Evolutionary conservation across 2,113 vertebrate genomes (phyloP).

Genomic region (Chloropsis cyanopogon): DNA sequence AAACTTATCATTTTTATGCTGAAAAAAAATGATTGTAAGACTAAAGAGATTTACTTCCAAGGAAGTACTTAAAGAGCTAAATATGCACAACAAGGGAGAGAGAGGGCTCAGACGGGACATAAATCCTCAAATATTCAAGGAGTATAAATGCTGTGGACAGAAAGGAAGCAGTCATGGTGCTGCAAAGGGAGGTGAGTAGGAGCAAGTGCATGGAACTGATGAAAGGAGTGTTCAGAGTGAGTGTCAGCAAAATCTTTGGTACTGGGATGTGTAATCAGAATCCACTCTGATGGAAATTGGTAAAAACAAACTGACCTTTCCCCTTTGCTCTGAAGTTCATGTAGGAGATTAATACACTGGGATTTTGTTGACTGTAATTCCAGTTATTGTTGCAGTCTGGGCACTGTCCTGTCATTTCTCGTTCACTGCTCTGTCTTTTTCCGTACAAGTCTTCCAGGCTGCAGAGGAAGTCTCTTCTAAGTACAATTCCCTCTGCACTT

Average conservation of each 20-base stretch:
- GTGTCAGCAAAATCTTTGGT: neutral
- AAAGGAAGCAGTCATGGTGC: neutral
- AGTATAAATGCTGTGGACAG: neutral
- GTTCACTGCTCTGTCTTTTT: neutral
- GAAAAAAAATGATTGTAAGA: neutral
- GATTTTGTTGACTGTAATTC: neutral
- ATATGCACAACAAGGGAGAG: neutral
- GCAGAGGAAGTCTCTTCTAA: neutral
- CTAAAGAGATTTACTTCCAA: conserved; percentile 17
- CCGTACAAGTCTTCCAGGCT: neutral
- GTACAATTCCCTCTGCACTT: neutral
- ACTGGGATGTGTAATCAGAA: neutral
- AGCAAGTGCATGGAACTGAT: neutral
- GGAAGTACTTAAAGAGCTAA: neutral
- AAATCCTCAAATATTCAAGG: neutral
- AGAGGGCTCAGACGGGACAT: neutral
- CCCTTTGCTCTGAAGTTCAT: neutral
- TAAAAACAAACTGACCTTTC: neutral
- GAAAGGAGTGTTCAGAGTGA: neutral
- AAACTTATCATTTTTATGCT: conserved; percentile 44
- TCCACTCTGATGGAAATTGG: neutral
- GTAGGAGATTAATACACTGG: neutral
- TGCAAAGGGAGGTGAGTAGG: neutral
- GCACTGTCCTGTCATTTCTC: neutral
- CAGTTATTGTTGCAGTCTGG: neutral